These are phyloP conservation scores for Neuroscelio doddi DNA, from an alignment of 2,888 invertebrate species.

Conservation along the genomic window DNA sequence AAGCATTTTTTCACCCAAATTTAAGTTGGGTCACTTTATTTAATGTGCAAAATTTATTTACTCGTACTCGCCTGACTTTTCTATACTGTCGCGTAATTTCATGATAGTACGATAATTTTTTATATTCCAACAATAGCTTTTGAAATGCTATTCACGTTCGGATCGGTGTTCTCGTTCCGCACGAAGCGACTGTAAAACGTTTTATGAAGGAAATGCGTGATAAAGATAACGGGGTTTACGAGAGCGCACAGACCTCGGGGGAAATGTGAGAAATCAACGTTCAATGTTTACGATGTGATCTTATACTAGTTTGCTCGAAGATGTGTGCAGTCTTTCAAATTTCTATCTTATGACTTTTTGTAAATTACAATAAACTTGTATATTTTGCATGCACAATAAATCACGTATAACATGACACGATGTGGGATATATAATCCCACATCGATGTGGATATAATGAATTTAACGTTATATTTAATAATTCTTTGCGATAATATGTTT, in stretches of 20 bases:
- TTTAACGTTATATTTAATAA: no score
- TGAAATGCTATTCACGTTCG: background rate
- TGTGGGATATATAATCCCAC: no score
- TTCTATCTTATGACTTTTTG: no score
- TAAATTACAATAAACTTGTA: background rate
- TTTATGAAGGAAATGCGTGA: constrained; percentile 3
- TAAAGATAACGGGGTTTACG: constrained; percentile 2
- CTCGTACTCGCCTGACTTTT: background rate
- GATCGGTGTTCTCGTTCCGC: background rate
- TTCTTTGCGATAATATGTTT: no score
- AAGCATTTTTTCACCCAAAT: no score
- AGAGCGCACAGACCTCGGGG: constrained; percentile 3
- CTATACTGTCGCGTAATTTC: background rate
- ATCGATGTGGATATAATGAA: no score
- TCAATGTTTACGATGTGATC: constrained; percentile 7
- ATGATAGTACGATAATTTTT: background rate
- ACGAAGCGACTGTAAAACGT: constrained; percentile 6
- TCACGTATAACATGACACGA: no score
- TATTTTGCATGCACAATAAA: background rate
- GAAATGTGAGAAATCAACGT: constrained; percentile 9
- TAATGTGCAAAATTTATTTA: no score
- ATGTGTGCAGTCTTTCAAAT: background rate
- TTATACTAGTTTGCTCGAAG: background rate
- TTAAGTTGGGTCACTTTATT: no score
- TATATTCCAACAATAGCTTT: background rate